Evolutionary conservation across 2,888 invertebrate genomes (phyloP).

Genomic region (Lasius fuliginosus): DNA sequence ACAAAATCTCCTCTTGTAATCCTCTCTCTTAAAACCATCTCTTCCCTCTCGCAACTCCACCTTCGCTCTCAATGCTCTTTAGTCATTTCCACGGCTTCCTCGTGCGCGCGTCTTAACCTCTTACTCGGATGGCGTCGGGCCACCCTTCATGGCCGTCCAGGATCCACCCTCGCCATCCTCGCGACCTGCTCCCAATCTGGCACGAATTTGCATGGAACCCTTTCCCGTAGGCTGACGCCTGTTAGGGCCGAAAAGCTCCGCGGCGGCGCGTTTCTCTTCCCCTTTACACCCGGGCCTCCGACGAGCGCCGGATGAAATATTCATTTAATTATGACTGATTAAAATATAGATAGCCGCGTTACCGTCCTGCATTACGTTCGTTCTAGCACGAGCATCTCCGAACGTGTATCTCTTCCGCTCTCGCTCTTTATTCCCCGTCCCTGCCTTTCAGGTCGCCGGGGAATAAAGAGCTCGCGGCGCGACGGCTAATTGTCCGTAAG

Average conservation of each 20-base stretch:
- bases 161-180: slow-evolving; percentile 50
- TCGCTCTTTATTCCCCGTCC: slow-evolving; percentile 18
- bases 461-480: slow-evolving; percentile 57
- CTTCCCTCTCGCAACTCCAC: slow-evolving; percentile 38
- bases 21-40: slow-evolving; percentile 47
- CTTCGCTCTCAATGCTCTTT: slow-evolving; percentile 51
- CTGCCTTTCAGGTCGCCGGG: slow-evolving; percentile 12
- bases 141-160: slow-evolving; percentile 33
- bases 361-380: slow-evolving; percentile 79
- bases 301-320: slow-evolving; percentile 82
- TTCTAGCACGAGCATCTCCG: slow-evolving; percentile 46
- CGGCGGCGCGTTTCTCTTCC: slow-evolving; percentile 17
- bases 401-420: slow-evolving; percentile 21
- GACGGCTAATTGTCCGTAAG: slow-evolving; percentile 72
- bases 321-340: slow-evolving; percentile 85
- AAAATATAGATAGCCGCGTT: slow-evolving; percentile 83
- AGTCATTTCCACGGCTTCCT: slow-evolving; percentile 48
- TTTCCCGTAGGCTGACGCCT: slow-evolving; percentile 72
- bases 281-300: background rate
- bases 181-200: slow-evolving; percentile 76
- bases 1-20: slow-evolving; percentile 48
- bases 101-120: slow-evolving; percentile 54
- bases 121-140: slow-evolving; percentile 46
- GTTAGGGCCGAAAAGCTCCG: slow-evolving; percentile 65
- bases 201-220: slow-evolving; percentile 82